Evolutionary conservation across 2,888 invertebrate species (phyloP).

Genomic region (Xylocampa areola): DNA sequence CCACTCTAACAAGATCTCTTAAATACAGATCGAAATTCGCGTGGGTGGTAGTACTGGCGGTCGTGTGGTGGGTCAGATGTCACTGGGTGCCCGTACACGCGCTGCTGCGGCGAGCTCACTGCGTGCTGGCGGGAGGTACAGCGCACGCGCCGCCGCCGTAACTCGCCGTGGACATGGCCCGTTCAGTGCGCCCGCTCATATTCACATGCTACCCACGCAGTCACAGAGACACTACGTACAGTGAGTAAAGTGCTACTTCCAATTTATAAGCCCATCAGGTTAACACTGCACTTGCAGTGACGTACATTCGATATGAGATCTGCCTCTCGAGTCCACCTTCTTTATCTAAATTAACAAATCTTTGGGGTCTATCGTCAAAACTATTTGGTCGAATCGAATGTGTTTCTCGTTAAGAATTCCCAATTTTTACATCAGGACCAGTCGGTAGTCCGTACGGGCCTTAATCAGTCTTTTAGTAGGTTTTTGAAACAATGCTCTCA

Average conservation of each 20-base stretch:
- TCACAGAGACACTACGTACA: slow-evolving; percentile 86
- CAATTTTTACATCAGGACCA: no score
- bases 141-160: slow-evolving; percentile 96
- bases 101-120: slow-evolving; percentile 97
- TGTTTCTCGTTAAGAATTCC: no score
- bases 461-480: no score
- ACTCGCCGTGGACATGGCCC: slow-evolving; percentile 97
- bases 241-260: slow-evolving; percentile 58
- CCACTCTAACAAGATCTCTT: slow-evolving; percentile 1
- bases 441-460: no score
- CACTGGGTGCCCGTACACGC: slow-evolving; percentile 96
- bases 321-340: no score
- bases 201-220: slow-evolving; percentile 92
- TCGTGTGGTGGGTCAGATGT: slow-evolving; percentile 93
- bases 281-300: no score
- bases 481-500: no score
- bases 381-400: no score
- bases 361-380: no score
- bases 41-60: slow-evolving; percentile 78
- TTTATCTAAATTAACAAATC: no score
- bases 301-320: no score
- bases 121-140: slow-evolving; percentile 95
- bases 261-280: slow-evolving; percentile 2
- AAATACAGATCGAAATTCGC: slow-evolving; percentile 81
- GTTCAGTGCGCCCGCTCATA: slow-evolving; percentile 93